These are phyloP conservation scores for Trichoplusia ni DNA, from an alignment of 1,140 invertebrate species.

Conservation along the genomic window DNA sequence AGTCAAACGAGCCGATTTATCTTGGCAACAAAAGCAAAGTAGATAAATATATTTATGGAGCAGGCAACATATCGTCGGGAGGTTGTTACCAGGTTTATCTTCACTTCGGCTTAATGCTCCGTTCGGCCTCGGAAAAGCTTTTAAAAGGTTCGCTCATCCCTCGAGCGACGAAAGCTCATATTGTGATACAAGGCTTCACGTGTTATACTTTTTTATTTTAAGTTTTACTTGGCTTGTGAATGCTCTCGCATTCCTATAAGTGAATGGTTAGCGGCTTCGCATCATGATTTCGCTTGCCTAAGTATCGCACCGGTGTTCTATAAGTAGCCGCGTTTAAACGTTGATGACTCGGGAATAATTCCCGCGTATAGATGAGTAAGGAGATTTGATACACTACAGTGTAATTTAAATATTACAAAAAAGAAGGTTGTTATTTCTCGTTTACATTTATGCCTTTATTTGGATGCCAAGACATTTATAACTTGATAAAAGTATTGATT, in stretches of 20 bases:
- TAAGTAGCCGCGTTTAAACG: constrained; percentile 21
- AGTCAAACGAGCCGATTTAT: constrained; percentile 67
- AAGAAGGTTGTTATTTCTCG: background rate
- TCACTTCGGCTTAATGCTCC: constrained; percentile 65
- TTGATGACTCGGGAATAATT: constrained; percentile 21
- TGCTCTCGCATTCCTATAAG: constrained; percentile 24
- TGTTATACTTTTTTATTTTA: constrained; percentile 41
- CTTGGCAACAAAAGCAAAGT: constrained; percentile 63
- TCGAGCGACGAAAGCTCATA: constrained; percentile 60
- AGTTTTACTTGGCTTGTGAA: constrained; percentile 28
- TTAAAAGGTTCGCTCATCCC: constrained; percentile 66
- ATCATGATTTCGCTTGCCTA: constrained; percentile 9
- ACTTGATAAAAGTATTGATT: too few species aligned
- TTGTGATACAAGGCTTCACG: constrained; percentile 43
- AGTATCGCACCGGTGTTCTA: constrained; percentile 25
- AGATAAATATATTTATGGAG: constrained; percentile 68
- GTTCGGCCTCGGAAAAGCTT: constrained; percentile 64
- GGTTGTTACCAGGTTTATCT: constrained; percentile 68
- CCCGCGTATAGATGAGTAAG: constrained; percentile 17
- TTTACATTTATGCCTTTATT: too few species aligned
- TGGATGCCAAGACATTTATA: too few species aligned
- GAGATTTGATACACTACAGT: constrained; percentile 15
- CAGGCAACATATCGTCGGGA: constrained; percentile 51
- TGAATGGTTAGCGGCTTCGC: constrained; percentile 25
- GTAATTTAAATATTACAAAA: constrained; percentile 12